phyloP scores from a whole-genome alignment of 2,888 invertebrate species.

The Macaria notata region DNA sequence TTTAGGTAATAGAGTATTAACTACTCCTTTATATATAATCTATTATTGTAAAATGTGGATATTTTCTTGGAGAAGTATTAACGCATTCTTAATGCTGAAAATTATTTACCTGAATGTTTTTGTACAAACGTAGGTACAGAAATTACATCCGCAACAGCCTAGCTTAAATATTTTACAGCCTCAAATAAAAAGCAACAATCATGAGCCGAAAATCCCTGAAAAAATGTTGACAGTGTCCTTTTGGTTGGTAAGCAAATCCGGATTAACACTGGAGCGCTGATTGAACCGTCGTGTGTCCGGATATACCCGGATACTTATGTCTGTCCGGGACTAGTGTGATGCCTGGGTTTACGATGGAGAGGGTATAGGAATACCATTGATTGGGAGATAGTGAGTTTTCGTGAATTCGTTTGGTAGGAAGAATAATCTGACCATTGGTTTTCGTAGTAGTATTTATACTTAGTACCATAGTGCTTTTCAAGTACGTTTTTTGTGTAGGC shows the following conservation, averaged over 20 bases:
- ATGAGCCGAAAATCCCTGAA: constrained; percentile 33
- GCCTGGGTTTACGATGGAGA: too few species aligned
- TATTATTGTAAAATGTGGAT: too few species aligned
- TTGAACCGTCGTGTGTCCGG: constrained; percentile 35
- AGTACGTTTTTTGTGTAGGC: too few species aligned
- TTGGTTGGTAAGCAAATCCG: constrained; percentile 53
- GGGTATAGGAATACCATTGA: too few species aligned
- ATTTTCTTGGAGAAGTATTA: not conserved
- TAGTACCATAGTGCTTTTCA: too few species aligned
- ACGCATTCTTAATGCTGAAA: not conserved
- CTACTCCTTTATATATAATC: not conserved
- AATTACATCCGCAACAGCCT: not conserved
- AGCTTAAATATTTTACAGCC: constrained; percentile 10
- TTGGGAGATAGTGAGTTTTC: too few species aligned
- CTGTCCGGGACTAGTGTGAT: not conserved
- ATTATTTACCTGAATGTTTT: not conserved
- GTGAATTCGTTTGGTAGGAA: too few species aligned
- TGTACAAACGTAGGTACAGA: too few species aligned
- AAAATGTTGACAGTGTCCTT: constrained; percentile 42
- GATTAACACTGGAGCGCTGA: constrained; percentile 47
- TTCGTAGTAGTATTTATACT: too few species aligned
- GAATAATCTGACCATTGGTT: too few species aligned
- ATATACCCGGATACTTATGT: too few species aligned
- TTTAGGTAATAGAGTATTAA: not conserved
- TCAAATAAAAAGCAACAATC: constrained; percentile 34